Conservation (phyloP, 1,140 invertebrate genomes). For the Platyura marginata region DNA sequence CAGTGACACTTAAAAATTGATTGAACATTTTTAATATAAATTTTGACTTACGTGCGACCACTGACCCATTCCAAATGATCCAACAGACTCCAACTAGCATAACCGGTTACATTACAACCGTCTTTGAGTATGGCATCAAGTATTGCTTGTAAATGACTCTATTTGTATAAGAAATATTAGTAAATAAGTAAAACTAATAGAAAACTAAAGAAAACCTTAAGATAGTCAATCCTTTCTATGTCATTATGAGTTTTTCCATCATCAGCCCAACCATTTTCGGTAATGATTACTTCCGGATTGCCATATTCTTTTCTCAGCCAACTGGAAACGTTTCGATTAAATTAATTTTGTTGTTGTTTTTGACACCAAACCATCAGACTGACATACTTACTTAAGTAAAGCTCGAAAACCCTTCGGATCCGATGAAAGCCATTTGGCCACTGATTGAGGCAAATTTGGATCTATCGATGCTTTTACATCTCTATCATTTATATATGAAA, state of each 20-base stretch:
- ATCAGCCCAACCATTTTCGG: constrained; percentile 49
- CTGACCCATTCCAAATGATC: constrained; percentile 64
- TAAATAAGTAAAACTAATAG: no score
- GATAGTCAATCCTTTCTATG: constrained; percentile 29
- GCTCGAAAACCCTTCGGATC: no score
- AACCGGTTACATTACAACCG: neutral
- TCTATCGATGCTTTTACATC: no score
- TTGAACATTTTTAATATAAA: neutral
- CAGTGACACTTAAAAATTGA: neutral
- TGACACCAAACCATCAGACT: no score
- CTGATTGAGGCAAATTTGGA: no score
- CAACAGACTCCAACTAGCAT: constrained; percentile 45
- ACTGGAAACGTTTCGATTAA: constrained; percentile 21
- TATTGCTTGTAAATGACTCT: constrained; percentile 6
- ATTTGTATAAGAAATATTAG: no score
- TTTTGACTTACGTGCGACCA: constrained; percentile 39
- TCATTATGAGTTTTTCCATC: constrained; percentile 29
- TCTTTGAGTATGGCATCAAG: neutral
- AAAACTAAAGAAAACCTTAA: constrained; percentile 18
- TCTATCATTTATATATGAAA: no score
- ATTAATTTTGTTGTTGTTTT: no score
- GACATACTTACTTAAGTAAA: no score
- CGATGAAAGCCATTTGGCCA: no score
- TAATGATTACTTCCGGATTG: constrained; percentile 39
- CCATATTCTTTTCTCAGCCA: constrained; percentile 40